Base-by-base conservation (phyloP, 2,888 invertebrate genomes). In the Leptothorax acervorum region DNA sequence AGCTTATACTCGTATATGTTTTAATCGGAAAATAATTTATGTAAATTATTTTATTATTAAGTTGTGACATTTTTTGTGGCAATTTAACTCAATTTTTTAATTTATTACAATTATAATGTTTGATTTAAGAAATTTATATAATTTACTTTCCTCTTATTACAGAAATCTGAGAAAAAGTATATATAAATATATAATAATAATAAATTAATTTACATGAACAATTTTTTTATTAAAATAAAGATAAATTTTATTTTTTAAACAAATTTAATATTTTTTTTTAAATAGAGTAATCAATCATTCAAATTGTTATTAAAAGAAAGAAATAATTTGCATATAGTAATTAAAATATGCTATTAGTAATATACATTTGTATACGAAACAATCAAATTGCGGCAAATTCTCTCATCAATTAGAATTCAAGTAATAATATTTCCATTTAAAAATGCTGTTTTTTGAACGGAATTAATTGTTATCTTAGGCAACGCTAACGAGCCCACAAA, bases 371-470 rank as follows among this genome's bases (percentile, higher is more conserved):
- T 35, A 23, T 42, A 8, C 12, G 6, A 42, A 65, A 60, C 12
- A 31, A 65, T 45, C 15, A 28, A n/a, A 28, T 28, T 66, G 28
- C 45, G 28, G 15, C 15, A 66, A 28, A 45, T 66, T 66, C 23
- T 18, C 31, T 42, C 45, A 45, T 66, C 15, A 45, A 66, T 66
- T 45, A 28, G 65, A n/a, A 66, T 66, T 66, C 6, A 23, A 45
- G 15, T 66, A 8, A 66, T 23, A 66, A 45, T 45, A 66, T 66
- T 66, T 66, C 15, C 15, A 45, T 45, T 45, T 66, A 15, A 45
- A 63, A 55, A n/a, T 11, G 2, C 11, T 63, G n/a, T 63, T 63
- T 63, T 0, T 66, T 45, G 28, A 66, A 45, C 2, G 23, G 15
- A 45, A 66, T 42, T 65, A 65, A 66, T 42, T 28, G 3, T 66